Percentiles rank a stretch among this genome's conserved stretches.
Evolutionary conservation across 2,113 vertebrate genomes (phyloP).

Genomic region (Percina caprodes): DNA sequence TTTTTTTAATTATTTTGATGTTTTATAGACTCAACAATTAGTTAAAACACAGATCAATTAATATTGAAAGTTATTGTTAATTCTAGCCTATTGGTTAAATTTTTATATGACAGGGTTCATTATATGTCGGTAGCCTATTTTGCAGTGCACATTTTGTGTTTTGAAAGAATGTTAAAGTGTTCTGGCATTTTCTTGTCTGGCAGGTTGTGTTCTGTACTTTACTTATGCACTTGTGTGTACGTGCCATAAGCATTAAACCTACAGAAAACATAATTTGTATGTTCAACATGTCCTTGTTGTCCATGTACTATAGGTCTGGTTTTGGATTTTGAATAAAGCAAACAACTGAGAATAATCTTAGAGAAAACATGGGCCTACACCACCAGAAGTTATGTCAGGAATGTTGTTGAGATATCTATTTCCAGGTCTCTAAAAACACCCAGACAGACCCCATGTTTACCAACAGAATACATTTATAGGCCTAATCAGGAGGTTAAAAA

Average conservation of each 20-base stretch:
- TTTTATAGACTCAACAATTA: not conserved
- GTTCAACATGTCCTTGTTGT: slow-evolving; percentile 15
- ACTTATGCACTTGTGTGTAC: slow-evolving; percentile 1
- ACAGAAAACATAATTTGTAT: slow-evolving; percentile 5
- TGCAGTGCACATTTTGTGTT: not conserved
- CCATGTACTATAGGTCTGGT: slow-evolving; percentile 9
- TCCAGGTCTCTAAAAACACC: slow-evolving; percentile 62
- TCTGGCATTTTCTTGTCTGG: slow-evolving; percentile 4
- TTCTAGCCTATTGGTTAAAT: not conserved
- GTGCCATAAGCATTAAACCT: not conserved
- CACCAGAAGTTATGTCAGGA: slow-evolving; percentile 54
- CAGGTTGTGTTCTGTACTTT: not conserved
- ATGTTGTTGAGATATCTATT: slow-evolving; percentile 77
- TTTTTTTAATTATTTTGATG: not conserved
- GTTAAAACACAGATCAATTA: not conserved
- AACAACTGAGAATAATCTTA: slow-evolving; percentile 68
- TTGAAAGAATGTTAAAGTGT: slow-evolving; percentile 8
- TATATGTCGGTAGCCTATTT: not conserved
- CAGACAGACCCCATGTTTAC: slow-evolving; percentile 71
- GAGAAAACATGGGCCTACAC: slow-evolving; percentile 43
- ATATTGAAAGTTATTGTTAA: not conserved
- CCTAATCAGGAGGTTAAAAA: slow-evolving; percentile 70
- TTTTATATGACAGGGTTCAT: not conserved
- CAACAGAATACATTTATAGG: slow-evolving; percentile 68
- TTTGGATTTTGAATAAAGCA: slow-evolving; percentile 49